A percentile compares a stretch with the other conserved stretches of the same genome.
These are phyloP conservation scores for Mylabris sibirica DNA, from an alignment of 2,888 invertebrate species.

Conservation along the genomic window DNA sequence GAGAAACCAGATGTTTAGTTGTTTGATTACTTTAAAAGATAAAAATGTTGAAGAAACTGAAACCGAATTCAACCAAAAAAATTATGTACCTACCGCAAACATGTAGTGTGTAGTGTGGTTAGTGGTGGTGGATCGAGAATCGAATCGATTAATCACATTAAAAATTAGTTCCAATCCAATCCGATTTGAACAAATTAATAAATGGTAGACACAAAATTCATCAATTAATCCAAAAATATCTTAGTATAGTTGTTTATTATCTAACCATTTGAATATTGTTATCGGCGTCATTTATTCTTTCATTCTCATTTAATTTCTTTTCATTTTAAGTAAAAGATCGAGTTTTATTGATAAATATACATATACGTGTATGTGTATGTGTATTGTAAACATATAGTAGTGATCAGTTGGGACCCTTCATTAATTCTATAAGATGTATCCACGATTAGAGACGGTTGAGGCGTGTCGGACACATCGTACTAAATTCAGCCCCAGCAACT, in stretches of 20 bases:
- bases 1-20: constrained; percentile 4
- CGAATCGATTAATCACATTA: not conserved
- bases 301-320: not conserved
- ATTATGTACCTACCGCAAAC: constrained; percentile 9
- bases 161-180: not conserved
- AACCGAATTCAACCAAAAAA: not conserved
- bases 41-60: not conserved
- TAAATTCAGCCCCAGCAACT: constrained; percentile 53
- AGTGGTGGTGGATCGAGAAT: not conserved
- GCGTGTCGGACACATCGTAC: constrained; percentile 56
- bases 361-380: not conserved
- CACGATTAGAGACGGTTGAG: constrained; percentile 53
- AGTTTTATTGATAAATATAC: not conserved
- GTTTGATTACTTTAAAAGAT: not conserved
- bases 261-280: not conserved
- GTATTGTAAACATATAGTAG: constrained; percentile 33
- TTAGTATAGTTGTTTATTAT: not conserved
- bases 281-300: not conserved
- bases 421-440: constrained; percentile 55
- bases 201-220: not conserved
- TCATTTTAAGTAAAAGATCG: not conserved
- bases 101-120: no score
- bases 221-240: not conserved
- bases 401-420: constrained; percentile 51
- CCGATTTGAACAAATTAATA: not conserved